A percentile compares a stretch with the other conserved stretches of the same genome.
Conservation (phyloP, 2,797 vertebrate genomes). For the Neoniphon sammara region DNA sequence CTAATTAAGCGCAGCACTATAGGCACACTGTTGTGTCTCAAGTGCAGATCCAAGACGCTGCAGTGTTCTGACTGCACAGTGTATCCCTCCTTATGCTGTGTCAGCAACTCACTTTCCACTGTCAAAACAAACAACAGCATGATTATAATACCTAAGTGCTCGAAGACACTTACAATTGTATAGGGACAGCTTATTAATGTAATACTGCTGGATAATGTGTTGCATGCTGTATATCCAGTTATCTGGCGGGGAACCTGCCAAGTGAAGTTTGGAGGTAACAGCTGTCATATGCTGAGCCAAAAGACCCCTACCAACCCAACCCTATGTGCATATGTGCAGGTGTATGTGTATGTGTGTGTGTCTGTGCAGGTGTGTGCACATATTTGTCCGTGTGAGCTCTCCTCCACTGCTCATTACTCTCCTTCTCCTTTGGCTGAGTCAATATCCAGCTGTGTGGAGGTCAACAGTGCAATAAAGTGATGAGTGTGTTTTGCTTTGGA, state of each 20-base stretch:
- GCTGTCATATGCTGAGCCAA: not conserved
- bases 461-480: slow-evolving; percentile 30
- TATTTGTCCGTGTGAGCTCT: not conserved
- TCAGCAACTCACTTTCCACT: not conserved
- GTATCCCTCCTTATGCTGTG: not conserved
- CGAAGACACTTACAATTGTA: too few relatives aligned
- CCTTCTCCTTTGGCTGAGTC: slow-evolving; percentile 9
- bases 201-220: too few relatives aligned
- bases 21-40: slow-evolving; percentile 14
- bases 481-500: slow-evolving; percentile 12
- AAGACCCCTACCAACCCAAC: not conserved
- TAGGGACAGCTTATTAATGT: too few relatives aligned
- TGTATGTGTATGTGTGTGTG: not conserved
- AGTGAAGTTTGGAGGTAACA: not conserved
- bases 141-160: not conserved
- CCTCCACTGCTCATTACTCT: slow-evolving; percentile 11
- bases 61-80: not conserved
- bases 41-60: slow-evolving; percentile 15
- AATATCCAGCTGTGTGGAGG: slow-evolving; percentile 25
- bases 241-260: not conserved
- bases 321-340: slow-evolving; percentile 7
- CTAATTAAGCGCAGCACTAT: slow-evolving; percentile 39
- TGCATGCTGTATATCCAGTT: too few relatives aligned
- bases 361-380: too few relatives aligned
- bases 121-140: slow-evolving; percentile 6